phyloP scores from a whole-genome alignment of 2,113 vertebrate genomes.

The Alethe castanea region DNA sequence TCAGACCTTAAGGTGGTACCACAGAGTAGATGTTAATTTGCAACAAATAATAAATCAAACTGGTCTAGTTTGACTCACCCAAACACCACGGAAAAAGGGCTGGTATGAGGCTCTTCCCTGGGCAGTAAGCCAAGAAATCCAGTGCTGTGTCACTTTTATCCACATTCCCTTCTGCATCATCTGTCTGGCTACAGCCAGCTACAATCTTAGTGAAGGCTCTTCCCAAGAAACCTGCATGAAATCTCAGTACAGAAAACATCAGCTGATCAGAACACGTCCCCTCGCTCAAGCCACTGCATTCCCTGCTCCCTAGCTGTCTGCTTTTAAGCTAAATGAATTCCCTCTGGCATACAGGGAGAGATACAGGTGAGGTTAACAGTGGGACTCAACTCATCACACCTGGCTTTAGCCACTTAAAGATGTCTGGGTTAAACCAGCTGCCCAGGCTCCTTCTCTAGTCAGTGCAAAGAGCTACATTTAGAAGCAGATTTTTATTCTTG shows the following conservation, averaged over 20 bases:
- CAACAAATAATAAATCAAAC: slow-evolving; percentile 10
- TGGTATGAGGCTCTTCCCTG: neutral
- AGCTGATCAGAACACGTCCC: neutral
- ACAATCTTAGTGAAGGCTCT: neutral
- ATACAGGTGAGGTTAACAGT: neutral
- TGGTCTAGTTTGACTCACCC: neutral
- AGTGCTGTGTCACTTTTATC: neutral
- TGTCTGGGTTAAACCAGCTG: neutral
- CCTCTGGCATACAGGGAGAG: neutral
- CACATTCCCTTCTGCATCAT: neutral
- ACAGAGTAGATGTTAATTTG: slow-evolving; percentile 31
- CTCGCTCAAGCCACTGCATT: neutral
- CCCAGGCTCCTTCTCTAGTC: neutral
- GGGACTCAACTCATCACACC: neutral
- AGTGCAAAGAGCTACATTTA: neutral
- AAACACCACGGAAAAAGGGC: neutral
- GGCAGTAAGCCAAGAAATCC: neutral
- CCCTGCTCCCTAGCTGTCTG: neutral
- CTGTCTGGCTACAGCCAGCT: neutral
- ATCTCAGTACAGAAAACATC: neutral
- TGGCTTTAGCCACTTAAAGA: neutral
- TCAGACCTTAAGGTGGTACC: slow-evolving; percentile 50
- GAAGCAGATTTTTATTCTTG: neutral
- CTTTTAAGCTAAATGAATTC: neutral
- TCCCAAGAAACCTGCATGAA: neutral